Conservation (phyloP, 2,888 invertebrate species). For the Automeris io region DNA sequence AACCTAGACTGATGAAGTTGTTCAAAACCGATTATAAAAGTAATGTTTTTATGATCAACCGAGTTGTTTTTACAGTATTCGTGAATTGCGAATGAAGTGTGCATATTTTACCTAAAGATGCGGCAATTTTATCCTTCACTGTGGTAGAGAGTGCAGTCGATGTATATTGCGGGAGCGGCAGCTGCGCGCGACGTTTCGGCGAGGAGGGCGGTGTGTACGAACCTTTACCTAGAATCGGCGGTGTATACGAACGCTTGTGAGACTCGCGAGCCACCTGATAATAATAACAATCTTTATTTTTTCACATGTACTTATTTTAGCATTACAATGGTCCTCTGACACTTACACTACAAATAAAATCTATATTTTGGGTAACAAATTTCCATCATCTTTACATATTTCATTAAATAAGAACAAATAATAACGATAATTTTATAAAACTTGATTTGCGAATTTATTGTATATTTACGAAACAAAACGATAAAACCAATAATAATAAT, state of each 20-base stretch:
- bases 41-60: too few relatives aligned
- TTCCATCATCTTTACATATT: background rate
- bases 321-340: background rate
- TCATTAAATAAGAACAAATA: background rate
- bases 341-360: background rate
- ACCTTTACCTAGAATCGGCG: constrained; percentile 33
- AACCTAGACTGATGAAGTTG: too few relatives aligned
- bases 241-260: constrained; percentile 63
- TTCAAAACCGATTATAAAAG: too few relatives aligned
- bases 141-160: constrained; percentile 63
- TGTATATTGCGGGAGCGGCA: constrained; percentile 46
- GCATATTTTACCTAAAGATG: constrained; percentile 55
- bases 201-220: constrained; percentile 67
- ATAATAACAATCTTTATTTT: background rate
- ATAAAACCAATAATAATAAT: too few relatives aligned
- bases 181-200: constrained; percentile 48
- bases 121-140: constrained; percentile 71
- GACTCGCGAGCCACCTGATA: constrained; percentile 47
- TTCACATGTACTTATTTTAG: background rate
- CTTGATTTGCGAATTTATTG: too few relatives aligned
- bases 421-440: background rate
- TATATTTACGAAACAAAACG: too few relatives aligned
- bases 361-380: too few relatives aligned
- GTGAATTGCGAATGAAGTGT: too few relatives aligned
- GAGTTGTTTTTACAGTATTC: too few relatives aligned